Evolutionary conservation across 2,797 vertebrate species (phyloP).

Genomic region (Zalophus californianus): DNA sequence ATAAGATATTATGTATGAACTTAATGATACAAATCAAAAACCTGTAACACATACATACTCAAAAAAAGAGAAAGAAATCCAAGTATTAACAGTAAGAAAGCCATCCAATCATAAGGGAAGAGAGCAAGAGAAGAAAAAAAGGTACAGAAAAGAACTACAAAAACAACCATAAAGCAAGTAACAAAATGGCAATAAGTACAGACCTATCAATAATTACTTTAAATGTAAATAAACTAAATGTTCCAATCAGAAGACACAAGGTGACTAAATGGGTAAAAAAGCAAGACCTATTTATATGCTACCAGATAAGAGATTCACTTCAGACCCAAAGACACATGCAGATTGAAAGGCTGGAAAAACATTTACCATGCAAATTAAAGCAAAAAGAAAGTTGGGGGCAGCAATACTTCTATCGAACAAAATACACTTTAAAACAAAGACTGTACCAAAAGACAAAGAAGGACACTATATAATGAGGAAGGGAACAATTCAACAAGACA

Average conservation of each 20-base stretch:
- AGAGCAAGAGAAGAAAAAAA: not conserved
- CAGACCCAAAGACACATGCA: not conserved
- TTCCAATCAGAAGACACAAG: not conserved
- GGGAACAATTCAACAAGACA: not conserved
- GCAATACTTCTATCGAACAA: not conserved
- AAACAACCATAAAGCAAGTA: not conserved
- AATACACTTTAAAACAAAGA: not conserved
- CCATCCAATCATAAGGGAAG: not conserved
- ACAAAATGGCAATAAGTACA: not conserved
- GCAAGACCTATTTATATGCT: not conserved
- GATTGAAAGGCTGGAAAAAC: not conserved
- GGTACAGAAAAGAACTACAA: not conserved
- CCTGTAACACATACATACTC: not conserved
- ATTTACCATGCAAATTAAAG: not conserved
- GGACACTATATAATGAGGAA: not conserved
- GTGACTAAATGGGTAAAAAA: not conserved
- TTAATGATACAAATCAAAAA: not conserved
- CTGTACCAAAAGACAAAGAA: not conserved
- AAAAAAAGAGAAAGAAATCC: not conserved
- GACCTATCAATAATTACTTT: not conserved
- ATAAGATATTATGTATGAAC: not conserved
- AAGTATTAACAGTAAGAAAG: not conserved
- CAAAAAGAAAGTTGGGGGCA: not conserved
- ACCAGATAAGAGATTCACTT: not conserved
- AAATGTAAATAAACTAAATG: not conserved